Base-by-base conservation (phyloP, 2,888 invertebrate species). In the Hyalella azteca region DNA sequence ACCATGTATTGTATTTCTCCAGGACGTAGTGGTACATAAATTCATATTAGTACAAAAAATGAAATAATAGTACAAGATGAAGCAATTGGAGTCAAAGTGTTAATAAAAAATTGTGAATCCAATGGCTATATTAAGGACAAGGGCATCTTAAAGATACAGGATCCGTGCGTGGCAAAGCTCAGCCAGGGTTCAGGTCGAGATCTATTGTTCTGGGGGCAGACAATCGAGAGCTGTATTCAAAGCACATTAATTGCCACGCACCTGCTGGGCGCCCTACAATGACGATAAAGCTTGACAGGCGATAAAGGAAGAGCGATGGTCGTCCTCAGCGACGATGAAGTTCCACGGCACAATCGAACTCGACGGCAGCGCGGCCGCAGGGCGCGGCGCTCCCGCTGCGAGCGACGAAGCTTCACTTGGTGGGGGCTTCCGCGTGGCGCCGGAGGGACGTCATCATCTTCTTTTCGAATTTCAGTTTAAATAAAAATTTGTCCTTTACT, bases 221-320 rank as follows among this genome's bases (percentile, higher is more conserved):
- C 66, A 66, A 36, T 36, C 36, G 66, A 32, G 36, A 5, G 36
- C 36, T 66, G 32, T 66, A 66, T 66, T 66, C 66, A 36, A 66
- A 66, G 36, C 36, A 36, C 66, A 66, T 66, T 66, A 66, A 66
- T 66, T 66, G 66, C 66, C 7, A 36, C 66, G 4, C 66, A 29
- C 66, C 66, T 19, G 66, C 66, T 32, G 66, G 15, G 32, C 7
- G 19, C 29, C 36, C 11, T 5, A 36, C 32, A 66, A 66, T 36
- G 66, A 36, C 36, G 66, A 66, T 66, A 66, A 66, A 36, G 66
- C 36, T 11, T 66, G 66, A 66, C 66, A 66, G 66, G 66, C 36
- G 66, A 66, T 66, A 36, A 19, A 66, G 66, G 66, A 66, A 36
- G 66, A 66, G 36, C 66, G 66, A 66, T 66, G 66, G 36, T 29